Conservation (phyloP, 2,888 invertebrate species). For the Anthrax anthrax region DNA sequence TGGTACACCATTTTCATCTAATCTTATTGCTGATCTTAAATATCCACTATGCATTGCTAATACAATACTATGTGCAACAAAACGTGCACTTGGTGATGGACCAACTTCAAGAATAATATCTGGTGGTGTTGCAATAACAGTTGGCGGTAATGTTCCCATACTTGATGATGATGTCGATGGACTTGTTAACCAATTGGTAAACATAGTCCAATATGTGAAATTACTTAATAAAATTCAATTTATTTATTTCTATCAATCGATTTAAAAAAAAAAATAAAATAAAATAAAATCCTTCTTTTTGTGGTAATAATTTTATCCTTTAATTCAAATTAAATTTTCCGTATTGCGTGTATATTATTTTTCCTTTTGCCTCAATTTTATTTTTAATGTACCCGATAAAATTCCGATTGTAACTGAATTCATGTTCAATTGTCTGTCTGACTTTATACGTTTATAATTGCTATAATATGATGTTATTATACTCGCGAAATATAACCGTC, state of each 20-base stretch:
- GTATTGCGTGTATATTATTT: too few species aligned
- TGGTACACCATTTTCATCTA: constrained; percentile 22
- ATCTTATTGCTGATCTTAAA: constrained; percentile 47
- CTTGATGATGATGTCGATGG: constrained; percentile 11
- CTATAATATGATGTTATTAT: not conserved
- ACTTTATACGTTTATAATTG: constrained; percentile 25
- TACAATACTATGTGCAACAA: constrained; percentile 51
- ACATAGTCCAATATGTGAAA: constrained; percentile 19
- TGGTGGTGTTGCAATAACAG: constrained; percentile 34
- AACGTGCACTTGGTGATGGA: constrained; percentile 44
- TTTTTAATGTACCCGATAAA: constrained; percentile 17
- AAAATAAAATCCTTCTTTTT: too few species aligned
- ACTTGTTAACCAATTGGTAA: constrained; percentile 35
- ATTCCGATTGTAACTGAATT: constrained; percentile 31
- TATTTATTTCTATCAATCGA: too few species aligned
- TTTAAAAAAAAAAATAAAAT: too few species aligned
- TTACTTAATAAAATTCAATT: too few species aligned
- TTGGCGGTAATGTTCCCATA: constrained; percentile 15
- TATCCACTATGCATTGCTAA: constrained; percentile 56
- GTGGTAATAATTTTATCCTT: too few species aligned
- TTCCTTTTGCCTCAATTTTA: not conserved
- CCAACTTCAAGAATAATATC: constrained; percentile 52
- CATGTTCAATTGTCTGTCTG: constrained; percentile 22
- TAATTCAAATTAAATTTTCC: too few species aligned
- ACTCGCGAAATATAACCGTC: not conserved